Evolutionary conservation across 1,140 invertebrate species (phyloP).

Genomic region (Pissodes strobi): DNA sequence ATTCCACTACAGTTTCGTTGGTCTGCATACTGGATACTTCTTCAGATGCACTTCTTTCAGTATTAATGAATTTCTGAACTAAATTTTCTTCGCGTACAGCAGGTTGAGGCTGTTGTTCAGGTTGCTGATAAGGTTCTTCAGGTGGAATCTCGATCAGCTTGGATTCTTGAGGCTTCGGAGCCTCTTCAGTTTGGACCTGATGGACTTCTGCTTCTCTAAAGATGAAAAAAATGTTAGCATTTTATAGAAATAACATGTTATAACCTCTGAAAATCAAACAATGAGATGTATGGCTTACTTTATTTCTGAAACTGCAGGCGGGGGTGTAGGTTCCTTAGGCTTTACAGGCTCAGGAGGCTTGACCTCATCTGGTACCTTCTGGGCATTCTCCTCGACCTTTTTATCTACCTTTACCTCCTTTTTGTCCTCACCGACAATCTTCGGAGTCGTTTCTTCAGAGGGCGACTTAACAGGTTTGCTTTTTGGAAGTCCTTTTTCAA

Average conservation of each 20-base stretch:
- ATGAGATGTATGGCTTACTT: conserved; percentile 18
- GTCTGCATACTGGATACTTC: neutral
- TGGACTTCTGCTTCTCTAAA: conserved; percentile 11
- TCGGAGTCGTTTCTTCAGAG: conserved; percentile 30
- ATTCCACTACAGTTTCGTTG: neutral
- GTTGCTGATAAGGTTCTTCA: neutral
- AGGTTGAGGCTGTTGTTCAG: neutral
- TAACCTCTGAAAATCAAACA: neutral
- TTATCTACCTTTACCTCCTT: conserved; percentile 14
- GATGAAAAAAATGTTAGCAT: neutral
- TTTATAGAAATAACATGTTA: neutral
- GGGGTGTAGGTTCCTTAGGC: conserved; percentile 15
- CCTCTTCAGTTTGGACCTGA: conserved; percentile 3
- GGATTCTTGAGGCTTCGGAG: neutral
- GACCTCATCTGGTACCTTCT: too few species aligned
- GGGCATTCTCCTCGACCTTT: conserved; percentile 14
- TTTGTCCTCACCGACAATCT: conserved; percentile 24
- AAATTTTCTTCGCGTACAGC: conserved; percentile 3
- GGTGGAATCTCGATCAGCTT: conserved; percentile 1
- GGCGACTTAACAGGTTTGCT: conserved; percentile 45
- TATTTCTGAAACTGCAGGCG: conserved; percentile 4
- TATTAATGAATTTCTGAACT: conserved; percentile 26
- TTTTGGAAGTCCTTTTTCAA: conserved; percentile 43
- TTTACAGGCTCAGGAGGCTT: conserved; percentile 29
- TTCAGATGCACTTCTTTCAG: conserved; percentile 17